Base-by-base conservation (phyloP, 2,888 invertebrate species). In the Agrochola lychnidis region DNA sequence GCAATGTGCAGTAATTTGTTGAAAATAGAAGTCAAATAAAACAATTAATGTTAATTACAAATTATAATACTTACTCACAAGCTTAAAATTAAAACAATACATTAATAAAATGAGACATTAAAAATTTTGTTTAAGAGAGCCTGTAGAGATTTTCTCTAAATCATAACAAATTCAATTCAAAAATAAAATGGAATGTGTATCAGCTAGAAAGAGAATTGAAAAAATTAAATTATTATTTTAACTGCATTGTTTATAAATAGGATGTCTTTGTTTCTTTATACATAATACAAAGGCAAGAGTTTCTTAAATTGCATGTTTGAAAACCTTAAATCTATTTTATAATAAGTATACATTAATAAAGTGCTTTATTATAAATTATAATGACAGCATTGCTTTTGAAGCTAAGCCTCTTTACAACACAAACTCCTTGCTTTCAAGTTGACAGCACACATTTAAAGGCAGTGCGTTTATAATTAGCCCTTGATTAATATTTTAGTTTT, bases 1-100 rank as follows among this genome's bases (percentile, higher is more conserved):
- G 19, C 25, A 9, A 25, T 42, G 19, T n/a, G 40, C 40, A 12
- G 7, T 7, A 22, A 36, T 14, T 61, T 12, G 6, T 40, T 12
- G 57, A 64, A 30, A 30, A 30, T 30, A 30, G 30, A 30, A 30
- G 1, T 30, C 30, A 30, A 76, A 61, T 30, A 61, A 70, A 62
- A 61, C 63, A 62, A 64, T 9, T 4, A 45, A 51, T 45, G 3
- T 71, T 72, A 64, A 70, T 74, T 70, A 72, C 1, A 81, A 86
- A 77, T 72, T 88, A 78, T 87, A 87, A 79, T 87, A 86, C 67
- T 82, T 87, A 86, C 67, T 82, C 70, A 79, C 82, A 83, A 84
- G 84, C 89, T 85, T 87, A 88, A 81, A 79, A 78, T 84, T 72
- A 83, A 78, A 83, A 79, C 45, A 79, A 59, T 74, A 62, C 1